Evolutionary conservation across 2,797 vertebrate species (phyloP), one percentile per base, ranked within the genome.

Genomic region (Poeciliopsis paucimaculata): DNA sequence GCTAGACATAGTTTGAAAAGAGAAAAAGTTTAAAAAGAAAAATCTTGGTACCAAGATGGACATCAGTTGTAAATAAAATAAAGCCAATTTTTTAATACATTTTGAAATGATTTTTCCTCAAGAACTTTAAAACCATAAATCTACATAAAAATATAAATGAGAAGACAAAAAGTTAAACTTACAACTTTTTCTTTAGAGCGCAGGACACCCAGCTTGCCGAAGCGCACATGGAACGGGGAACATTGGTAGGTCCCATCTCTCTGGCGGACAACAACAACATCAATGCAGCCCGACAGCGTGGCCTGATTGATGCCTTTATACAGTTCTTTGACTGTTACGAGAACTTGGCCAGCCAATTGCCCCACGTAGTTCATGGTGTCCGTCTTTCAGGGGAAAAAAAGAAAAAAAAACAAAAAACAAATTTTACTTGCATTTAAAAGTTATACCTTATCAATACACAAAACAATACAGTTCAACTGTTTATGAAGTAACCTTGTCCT

Each of bases 151-250:
- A 0, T 71, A 43, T 26, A 71, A 45, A 45, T 5, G 26, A 45
- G 5, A 12, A n/a, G 26, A 28, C 8, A 31, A 72, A 45, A 73
- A 73, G 6, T 1, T 3, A 0, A 45, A 96, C 97, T 96, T 86
- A 99, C 98, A 96, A 99, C 98, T 96, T 99, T 99, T 90, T 99
- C 98, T 88, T 98, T 98, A n/a, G 98, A 99, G 78, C 97, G 97
- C 81, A 99, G 91, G 18, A 99, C 98, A 1, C 98, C 98, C 68
- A 99, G 96, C 93, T 99, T 99, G 77, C 98, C 98, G 2, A 99
- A 99, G 26, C 98, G 97, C 80, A 99, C 98, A 0, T 99, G 98
- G 87, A 99, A 99, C 12, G 98, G 98, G 0, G 98, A 99, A 88
- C 98, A 99, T 85, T 98, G 97, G 90, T 94, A 99, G 16, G 96